Evolutionary conservation across 2,888 invertebrate genomes (phyloP).

Genomic region (Dryobotodes eremita): DNA sequence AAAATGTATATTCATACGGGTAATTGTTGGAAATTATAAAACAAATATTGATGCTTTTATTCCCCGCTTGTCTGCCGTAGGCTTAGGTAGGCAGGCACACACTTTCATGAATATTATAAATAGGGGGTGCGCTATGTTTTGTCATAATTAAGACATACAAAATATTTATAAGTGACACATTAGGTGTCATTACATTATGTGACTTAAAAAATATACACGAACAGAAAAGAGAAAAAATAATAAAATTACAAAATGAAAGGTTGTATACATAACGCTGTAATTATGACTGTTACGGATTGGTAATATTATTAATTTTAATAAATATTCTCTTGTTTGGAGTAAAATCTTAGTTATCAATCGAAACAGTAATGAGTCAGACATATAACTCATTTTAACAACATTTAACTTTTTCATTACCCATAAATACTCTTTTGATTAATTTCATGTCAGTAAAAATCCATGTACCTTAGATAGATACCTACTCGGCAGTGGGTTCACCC

Average conservation of each 20-base stretch:
- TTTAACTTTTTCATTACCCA: not conserved
- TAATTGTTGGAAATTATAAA: not conserved
- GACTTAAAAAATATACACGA: too few species aligned
- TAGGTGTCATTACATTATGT: too few species aligned
- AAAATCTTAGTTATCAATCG: not conserved
- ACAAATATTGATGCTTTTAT: slow-evolving; percentile 21
- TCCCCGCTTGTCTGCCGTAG: not conserved
- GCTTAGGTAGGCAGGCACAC: not conserved
- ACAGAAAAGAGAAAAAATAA: too few species aligned
- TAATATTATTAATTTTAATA: not conserved
- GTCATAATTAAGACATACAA: too few species aligned
- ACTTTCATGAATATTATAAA: too few species aligned
- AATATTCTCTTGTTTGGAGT: not conserved
- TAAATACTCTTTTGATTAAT: not conserved
- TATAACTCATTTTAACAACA: not conserved
- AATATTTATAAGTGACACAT: too few species aligned
- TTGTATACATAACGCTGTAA: not conserved
- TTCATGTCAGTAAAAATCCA: not conserved
- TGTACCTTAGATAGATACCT: not conserved
- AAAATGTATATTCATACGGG: slow-evolving; percentile 18
- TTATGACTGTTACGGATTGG: not conserved
- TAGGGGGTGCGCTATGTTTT: too few species aligned
- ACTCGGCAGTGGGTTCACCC: not conserved
- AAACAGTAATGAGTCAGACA: not conserved
- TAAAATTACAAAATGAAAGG: not conserved